Evolutionary conservation across 1,140 invertebrate genomes (phyloP), one percentile per base, ranked within the genome.

Genomic region (Linepithema humile): DNA sequence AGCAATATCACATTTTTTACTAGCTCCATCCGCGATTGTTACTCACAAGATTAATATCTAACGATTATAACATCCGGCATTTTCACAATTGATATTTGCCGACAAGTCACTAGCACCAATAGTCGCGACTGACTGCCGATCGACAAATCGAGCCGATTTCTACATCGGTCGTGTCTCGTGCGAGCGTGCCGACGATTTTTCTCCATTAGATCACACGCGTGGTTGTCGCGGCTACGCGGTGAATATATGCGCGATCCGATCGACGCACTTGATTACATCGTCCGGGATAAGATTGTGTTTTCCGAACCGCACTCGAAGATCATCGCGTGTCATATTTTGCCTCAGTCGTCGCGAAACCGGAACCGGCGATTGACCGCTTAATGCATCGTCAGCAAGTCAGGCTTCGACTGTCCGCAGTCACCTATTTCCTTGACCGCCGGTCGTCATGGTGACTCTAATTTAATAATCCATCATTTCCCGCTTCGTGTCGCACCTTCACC

Each of bases 381-480:
- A 88, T 17, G 59, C 60, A 35, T 17, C 55, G 78, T 83, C 84
- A 45, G 5, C 65, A 80, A 17, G 26, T 83, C 32, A 75, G 53
- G 75, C 65, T 85, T 90, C 83, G 84, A 92, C 87, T 90, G 86
- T 89, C 64, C 67, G 53, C 69, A 75, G 72, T 67, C 84, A 74
- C 82, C 77, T 83, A 92, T 90, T 91, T 90, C 82, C 87, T 91
- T 87, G 80, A 84, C 72, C 90, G 83, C 77, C 57, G 40, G 91
- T 92, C 73, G 90, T 84, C 91, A 93, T 93, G 85, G 91, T 70
- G 80, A 92, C 90, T 75, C 90, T 93, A 93, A 93, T 91, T 92
- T 88, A 92, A 92, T 92, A 92, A 91, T 53, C 57, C 57, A 7
- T 70, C 85, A 74, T 73, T 59, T 78, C 45, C 40, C 55, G 55